Conservation (phyloP, 2,888 invertebrate genomes). For the Ligdia adustata region DNA sequence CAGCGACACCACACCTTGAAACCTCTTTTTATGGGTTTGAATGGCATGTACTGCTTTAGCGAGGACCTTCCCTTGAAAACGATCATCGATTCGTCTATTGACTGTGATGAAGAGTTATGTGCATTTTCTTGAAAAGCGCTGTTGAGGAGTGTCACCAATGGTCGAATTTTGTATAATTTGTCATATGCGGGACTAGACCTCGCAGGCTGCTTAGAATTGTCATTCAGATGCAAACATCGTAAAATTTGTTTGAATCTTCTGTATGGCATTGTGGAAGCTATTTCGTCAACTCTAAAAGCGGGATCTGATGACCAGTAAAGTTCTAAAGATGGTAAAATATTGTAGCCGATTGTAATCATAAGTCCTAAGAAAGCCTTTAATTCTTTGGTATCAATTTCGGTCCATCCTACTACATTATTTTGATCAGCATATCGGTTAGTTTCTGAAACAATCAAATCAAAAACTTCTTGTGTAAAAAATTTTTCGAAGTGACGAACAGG, state of each 20-base stretch:
- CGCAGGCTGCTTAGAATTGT: slow-evolving; percentile 26
- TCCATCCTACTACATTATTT: slow-evolving; percentile 5
- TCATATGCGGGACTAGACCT: slow-evolving; percentile 20
- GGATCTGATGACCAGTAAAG: slow-evolving; percentile 35
- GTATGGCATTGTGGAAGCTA: slow-evolving; percentile 25
- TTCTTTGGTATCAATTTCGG: background rate
- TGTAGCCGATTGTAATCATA: slow-evolving; percentile 27
- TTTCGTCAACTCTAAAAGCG: slow-evolving; percentile 26
- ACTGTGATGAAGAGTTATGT: slow-evolving; percentile 26
- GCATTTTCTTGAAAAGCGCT: slow-evolving; percentile 29
- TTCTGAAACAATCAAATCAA: background rate
- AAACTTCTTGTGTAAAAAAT: background rate
- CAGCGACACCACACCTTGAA: slow-evolving; percentile 26
- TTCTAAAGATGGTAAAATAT: slow-evolving; percentile 30
- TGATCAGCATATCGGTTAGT: slow-evolving; percentile 8
- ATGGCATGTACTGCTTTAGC: slow-evolving; percentile 30
- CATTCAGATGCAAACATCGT: slow-evolving; percentile 32
- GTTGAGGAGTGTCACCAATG: slow-evolving; percentile 15
- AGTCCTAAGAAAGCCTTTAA: slow-evolving; percentile 2
- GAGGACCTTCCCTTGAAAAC: slow-evolving; percentile 33
- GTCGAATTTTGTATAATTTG: slow-evolving; percentile 35
- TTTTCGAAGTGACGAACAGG: background rate
- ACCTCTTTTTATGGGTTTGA: slow-evolving; percentile 24
- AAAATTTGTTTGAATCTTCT: slow-evolving; percentile 33
- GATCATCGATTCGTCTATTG: slow-evolving; percentile 38